Conservation (phyloP, 2,113 vertebrate species). For the Loxodonta africana region DNA sequence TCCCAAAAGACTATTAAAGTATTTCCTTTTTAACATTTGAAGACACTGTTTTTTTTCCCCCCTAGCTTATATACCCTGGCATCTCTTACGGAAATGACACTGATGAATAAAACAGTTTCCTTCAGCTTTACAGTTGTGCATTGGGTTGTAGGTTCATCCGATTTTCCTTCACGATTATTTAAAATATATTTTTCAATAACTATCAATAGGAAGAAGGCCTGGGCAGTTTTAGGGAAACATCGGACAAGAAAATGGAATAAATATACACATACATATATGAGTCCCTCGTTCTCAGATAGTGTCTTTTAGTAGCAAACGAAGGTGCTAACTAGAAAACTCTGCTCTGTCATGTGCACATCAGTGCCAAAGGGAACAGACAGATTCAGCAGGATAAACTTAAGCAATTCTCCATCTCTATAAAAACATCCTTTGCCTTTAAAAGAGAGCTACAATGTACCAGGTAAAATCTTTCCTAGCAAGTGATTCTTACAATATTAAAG, state of each 20-base stretch:
- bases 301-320: background rate
- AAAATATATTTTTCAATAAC: constrained; percentile 49
- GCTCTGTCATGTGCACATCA: background rate
- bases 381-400: background rate
- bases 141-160: background rate
- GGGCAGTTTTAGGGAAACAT: background rate
- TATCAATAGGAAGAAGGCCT: background rate
- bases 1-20: constrained; percentile 49
- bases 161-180: constrained; percentile 64
- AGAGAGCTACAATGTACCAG: background rate
- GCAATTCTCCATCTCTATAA: constrained; percentile 17
- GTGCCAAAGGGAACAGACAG: background rate
- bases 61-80: background rate
- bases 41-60: background rate
- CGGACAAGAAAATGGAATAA: background rate
- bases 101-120: constrained; percentile 40
- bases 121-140: constrained; percentile 4
- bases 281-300: background rate
- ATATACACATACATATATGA: background rate
- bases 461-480: constrained; percentile 41
- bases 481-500: constrained; percentile 46
- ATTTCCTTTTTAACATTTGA: constrained; percentile 49
- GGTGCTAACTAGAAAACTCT: background rate
- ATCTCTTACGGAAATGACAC: background rate
- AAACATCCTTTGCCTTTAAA: constrained; percentile 46